Conservation (phyloP, 2,113 vertebrate genomes). For the Carollia perspicillata region DNA sequence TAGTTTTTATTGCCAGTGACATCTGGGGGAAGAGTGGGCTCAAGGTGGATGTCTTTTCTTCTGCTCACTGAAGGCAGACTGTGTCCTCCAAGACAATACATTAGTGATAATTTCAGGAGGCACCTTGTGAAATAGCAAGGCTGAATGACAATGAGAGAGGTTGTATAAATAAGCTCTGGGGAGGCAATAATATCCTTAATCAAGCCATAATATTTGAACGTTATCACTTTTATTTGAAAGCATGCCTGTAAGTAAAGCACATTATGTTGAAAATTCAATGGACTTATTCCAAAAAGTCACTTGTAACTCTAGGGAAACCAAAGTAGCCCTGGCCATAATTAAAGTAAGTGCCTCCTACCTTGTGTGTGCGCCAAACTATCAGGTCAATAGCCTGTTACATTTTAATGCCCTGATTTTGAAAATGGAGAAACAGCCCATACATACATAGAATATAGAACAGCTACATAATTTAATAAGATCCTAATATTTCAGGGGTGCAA, state of each 20-base stretch:
- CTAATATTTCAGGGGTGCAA: not conserved
- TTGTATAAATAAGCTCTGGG: not conserved
- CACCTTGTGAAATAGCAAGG: not conserved
- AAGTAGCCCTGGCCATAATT: not conserved
- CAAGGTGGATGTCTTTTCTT: not conserved
- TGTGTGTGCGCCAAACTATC: too few species aligned
- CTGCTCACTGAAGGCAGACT: not conserved
- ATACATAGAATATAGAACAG: not conserved
- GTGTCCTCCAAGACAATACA: not conserved
- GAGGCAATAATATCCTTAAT: not conserved
- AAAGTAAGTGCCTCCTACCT: not conserved
- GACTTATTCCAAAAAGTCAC: conserved; percentile 21
- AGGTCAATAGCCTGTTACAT: not conserved
- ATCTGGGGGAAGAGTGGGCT: not conserved
- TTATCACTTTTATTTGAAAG: conserved; percentile 12
- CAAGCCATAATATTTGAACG: not conserved
- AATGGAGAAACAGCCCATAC: not conserved
- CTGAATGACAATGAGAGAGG: not conserved
- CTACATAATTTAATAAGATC: not conserved
- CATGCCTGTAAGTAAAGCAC: not conserved
- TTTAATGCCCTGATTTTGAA: not conserved
- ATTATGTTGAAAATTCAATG: conserved; percentile 12
- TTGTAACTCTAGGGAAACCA: not conserved
- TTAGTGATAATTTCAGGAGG: not conserved
- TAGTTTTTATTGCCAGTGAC: not conserved